Evolutionary conservation across 2,797 vertebrate genomes (phyloP), one percentile per base, ranked within the genome.

Genomic region (Pseudochaenichthys georgianus): DNA sequence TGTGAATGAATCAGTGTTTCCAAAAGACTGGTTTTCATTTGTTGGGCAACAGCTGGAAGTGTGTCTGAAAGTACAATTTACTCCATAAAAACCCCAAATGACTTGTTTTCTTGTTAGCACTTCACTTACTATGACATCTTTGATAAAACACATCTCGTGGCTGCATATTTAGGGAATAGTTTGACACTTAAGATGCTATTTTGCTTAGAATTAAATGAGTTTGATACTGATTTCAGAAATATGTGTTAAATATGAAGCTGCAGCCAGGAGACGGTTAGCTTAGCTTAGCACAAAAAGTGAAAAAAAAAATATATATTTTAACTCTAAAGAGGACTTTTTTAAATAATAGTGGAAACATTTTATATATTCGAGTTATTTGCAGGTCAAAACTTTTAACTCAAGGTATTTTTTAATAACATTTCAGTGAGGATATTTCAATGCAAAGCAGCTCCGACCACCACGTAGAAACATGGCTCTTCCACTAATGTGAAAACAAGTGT

Each of bases 81-180:
- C 59, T 23, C 15, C 13, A 16, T 13, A 3, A 6, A 47, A 5
- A 13, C 52, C 13, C 12, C 2, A 3, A 55, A n/a, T 50, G 9
- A 17, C 2, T 52, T 21, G 13, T 9, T 8, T 47, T 28, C 4
- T 28, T 31, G 41, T 19, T 38, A 15, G n/a, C 15, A 45, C 7
- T 12, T 47, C 11, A 17, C 4, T 19, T 19, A 38, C 34, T 38
- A 9, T 9, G 8, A 34, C 34, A 34, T 1, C 7, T 5, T 8
- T 34, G 34, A 34, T 34, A 51, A 58, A 73, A 31, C 19, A 42
- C 52, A 64, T 65, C 34, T 9, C 3, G 17, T 31, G 45, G 57
- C 28, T 54, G n/a, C 9, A 57, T 28, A 60, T 21, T 50, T 16
- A 70, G 50, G 63, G 12, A 69, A 50, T 34, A 53, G 41, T 11